Evolutionary conservation across 2,113 vertebrate species (phyloP).

Genomic region (Rhynchopsitta pachyrhyncha): DNA sequence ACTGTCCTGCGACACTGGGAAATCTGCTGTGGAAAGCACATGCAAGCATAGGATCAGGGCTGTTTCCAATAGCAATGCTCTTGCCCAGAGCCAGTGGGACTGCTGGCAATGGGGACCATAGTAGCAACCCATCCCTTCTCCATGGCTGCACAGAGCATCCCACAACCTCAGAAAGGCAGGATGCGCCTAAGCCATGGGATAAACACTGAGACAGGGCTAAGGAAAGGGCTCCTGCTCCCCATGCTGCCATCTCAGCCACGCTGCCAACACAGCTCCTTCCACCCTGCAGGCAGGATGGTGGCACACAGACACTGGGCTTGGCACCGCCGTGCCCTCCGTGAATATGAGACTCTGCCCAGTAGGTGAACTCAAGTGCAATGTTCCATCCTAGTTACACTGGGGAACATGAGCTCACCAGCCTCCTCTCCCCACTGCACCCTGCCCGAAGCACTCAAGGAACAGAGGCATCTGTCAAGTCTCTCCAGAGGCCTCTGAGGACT

Average conservation of each 20-base stretch:
- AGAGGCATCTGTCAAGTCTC: rapidly evolving
- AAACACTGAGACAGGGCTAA: neutral
- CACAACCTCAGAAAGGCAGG: neutral
- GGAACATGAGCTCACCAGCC: neutral
- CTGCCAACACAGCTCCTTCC: neutral
- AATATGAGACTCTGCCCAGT: neutral
- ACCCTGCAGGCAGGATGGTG: rapidly evolving
- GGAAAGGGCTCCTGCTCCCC: neutral
- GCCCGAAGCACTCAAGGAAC: neutral
- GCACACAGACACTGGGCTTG: neutral
- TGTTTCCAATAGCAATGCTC: neutral
- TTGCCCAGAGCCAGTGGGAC: neutral
- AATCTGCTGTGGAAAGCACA: neutral
- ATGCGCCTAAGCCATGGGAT: rapidly evolving
- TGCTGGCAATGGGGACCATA: neutral
- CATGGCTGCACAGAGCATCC: neutral
- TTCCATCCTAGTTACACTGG: neutral
- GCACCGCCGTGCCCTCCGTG: neutral
- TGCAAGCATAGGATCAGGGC: neutral
- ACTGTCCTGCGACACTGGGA: neutral
- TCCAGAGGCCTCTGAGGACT: neutral
- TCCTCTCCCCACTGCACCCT: neutral
- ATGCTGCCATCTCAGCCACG: neutral
- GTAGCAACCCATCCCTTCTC: neutral
- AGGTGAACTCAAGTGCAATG: neutral